Evolutionary conservation across 2,113 vertebrate genomes (phyloP).

Genomic region (Carlito syrichta): DNA sequence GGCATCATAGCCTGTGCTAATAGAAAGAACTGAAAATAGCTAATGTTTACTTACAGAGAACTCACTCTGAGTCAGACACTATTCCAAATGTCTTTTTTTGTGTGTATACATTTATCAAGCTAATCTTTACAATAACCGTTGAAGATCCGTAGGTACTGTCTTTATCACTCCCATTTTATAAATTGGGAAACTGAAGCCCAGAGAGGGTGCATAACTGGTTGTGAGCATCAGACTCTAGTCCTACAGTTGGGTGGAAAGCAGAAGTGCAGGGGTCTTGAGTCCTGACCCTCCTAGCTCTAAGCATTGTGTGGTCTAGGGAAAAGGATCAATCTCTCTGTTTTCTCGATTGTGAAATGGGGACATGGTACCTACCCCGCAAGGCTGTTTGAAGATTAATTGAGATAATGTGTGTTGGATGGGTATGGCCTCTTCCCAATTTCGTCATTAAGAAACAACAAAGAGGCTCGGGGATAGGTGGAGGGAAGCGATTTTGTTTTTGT

Average conservation of each 20-base stretch:
- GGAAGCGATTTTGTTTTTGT: no score
- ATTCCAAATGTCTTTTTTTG: background rate
- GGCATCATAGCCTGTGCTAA: background rate
- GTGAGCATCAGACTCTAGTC: rapidly evolving
- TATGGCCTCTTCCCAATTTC: no score
- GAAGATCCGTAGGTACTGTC: rapidly evolving
- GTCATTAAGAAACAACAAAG: no score
- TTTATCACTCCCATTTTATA: background rate
- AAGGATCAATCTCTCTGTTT: background rate
- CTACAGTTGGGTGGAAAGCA: background rate
- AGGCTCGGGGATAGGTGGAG: no score
- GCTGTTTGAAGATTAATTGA: no score
- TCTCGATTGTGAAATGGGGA: background rate
- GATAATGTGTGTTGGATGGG: rapidly evolving
- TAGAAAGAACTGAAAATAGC: background rate
- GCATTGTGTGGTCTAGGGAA: background rate
- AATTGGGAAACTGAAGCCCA: background rate
- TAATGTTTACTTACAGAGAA: background rate
- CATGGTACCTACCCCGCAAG: background rate
- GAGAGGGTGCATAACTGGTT: rapidly evolving
- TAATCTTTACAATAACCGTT: no score
- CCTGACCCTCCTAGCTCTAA: background rate
- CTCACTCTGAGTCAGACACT: background rate
- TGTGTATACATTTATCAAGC: background rate
- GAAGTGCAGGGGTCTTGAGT: rapidly evolving